Percentiles rank a stretch among this genome's conserved stretches.
These are phyloP conservation scores for Acrocera orbiculus DNA, from an alignment of 2,888 invertebrate genomes.

Conservation along the genomic window DNA sequence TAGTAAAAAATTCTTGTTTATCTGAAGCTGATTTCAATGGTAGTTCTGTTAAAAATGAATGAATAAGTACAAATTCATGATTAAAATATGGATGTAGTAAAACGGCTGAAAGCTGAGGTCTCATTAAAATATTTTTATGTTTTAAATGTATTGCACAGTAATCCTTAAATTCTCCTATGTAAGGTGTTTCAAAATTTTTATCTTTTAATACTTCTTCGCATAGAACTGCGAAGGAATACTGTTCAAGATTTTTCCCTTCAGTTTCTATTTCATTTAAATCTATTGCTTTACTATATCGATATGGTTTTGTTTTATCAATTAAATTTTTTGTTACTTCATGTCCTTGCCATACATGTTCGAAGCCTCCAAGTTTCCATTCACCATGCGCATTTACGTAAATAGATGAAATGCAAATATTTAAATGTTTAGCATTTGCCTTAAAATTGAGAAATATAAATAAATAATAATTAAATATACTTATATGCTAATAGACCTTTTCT, in stretches of 20 bases:
- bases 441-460: background rate
- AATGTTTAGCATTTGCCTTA: constrained; percentile 58
- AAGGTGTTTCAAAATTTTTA: constrained; percentile 42
- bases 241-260: constrained; percentile 40
- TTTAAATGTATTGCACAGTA: constrained; percentile 52
- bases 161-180: constrained; percentile 48
- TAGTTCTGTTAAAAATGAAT: constrained; percentile 65
- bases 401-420: constrained; percentile 62
- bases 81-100: constrained; percentile 62
- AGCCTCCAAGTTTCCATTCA: constrained; percentile 71
- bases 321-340: constrained; percentile 46
- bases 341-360: constrained; percentile 60
- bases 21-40: constrained; percentile 62
- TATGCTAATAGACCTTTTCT: constrained; percentile 39
- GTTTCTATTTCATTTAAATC: constrained; percentile 46
- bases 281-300: constrained; percentile 53
- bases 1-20: constrained; percentile 60
- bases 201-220: constrained; percentile 50
- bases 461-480: too few relatives aligned
- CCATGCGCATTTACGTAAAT: constrained; percentile 71
- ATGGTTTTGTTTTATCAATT: constrained; percentile 46
- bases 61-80: constrained; percentile 68
- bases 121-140: constrained; percentile 41
- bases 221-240: constrained; percentile 58
- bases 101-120: constrained; percentile 49